A percentile compares a stretch with the other conserved stretches of the same genome.
Evolutionary conservation across 2,797 vertebrate species (phyloP).

Genomic region (Cetoscarus ocellatus): DNA sequence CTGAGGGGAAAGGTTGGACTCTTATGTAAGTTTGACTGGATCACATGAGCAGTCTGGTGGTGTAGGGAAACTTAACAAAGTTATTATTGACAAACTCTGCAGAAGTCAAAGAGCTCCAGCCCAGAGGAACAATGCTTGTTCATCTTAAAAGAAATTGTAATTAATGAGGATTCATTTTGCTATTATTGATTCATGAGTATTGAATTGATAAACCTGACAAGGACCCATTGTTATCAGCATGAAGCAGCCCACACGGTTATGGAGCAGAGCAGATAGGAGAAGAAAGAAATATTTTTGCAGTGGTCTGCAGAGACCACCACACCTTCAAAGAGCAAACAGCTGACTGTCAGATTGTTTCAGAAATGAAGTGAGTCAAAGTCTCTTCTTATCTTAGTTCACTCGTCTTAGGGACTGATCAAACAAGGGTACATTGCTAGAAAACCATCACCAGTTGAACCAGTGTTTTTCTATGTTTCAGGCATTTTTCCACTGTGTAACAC

Average conservation of each 20-base stretch:
- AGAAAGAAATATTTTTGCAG: conserved; percentile 29
- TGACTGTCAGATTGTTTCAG: neutral
- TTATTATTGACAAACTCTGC: neutral
- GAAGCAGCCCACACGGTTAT: conserved; percentile 44
- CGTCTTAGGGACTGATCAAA: too few species aligned
- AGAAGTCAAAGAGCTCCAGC: neutral
- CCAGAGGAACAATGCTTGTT: neutral
- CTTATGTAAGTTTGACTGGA: neutral
- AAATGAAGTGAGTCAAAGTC: neutral
- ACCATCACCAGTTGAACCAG: too few species aligned
- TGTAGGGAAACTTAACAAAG: neutral
- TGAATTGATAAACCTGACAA: conserved; percentile 18
- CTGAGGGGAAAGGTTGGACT: neutral
- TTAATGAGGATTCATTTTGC: neutral
- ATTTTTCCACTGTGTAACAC: too few species aligned
- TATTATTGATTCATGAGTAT: neutral
- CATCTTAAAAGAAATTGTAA: neutral
- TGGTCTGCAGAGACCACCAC: conserved; percentile 36
- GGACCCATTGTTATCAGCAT: conserved; percentile 13
- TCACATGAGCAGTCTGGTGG: neutral
- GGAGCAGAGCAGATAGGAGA: conserved; percentile 19
- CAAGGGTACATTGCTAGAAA: too few species aligned
- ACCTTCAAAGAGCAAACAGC: conserved; percentile 22
- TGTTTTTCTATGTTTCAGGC: too few species aligned
- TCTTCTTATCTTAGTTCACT: neutral